phyloP scores from a whole-genome alignment of 1,140 invertebrate genomes.

The Apis mellifera region Amel_HAv3.1 CM009931.2:21253001-21253500 shows the following conservation, averaged over 20 bases:
- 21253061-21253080: slow-evolving; percentile 72
- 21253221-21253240: not conserved
- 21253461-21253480: slow-evolving; percentile 49
- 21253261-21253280: slow-evolving; percentile 67
- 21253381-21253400: slow-evolving; percentile 57
- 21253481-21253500: slow-evolving; percentile 67
- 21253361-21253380: slow-evolving; percentile 20
- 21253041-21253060: slow-evolving; percentile 75
- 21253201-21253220: not conserved
- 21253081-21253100: slow-evolving; percentile 61
- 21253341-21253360: not conserved
- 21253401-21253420: slow-evolving; percentile 63
- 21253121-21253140: not conserved
- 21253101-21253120: slow-evolving; percentile 39
- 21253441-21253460: slow-evolving; percentile 58
- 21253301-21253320: slow-evolving; percentile 58
- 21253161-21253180: not conserved
- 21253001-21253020: slow-evolving; percentile 25
- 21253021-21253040: slow-evolving; percentile 50
- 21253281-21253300: slow-evolving; percentile 62
- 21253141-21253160: slow-evolving; percentile 2
- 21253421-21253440: slow-evolving; percentile 42
- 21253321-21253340: slow-evolving; percentile 32
- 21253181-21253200: not conserved
- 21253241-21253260: slow-evolving; percentile 42